A percentile compares a stretch with the other conserved stretches of the same genome.
phyloP scores from a whole-genome alignment of 1,140 invertebrate species.

The Stegodyphus dumicola region DNA sequence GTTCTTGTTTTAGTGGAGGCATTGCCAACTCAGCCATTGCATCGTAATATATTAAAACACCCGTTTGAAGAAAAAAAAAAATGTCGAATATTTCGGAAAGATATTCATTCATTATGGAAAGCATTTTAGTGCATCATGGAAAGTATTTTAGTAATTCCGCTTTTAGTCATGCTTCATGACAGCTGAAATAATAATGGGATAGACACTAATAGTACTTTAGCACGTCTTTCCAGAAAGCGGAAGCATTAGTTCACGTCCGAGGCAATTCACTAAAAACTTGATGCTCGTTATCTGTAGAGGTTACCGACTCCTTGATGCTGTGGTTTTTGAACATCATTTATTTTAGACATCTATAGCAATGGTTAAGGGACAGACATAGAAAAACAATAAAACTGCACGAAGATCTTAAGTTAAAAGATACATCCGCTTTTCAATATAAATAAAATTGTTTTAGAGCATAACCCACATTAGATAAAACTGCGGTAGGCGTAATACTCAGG shows the following conservation, averaged over 20 bases:
- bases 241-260: background rate
- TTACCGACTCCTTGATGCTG: background rate
- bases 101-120: background rate
- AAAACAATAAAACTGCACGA: background rate
- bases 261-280: background rate
- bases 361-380: background rate
- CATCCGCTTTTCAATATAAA: no score
- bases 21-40: no score
- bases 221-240: background rate
- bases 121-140: background rate
- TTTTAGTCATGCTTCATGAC: conserved; percentile 17
- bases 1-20: no score
- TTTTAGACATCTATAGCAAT: no score
- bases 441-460: no score
- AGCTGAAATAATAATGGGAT: conserved; percentile 1
- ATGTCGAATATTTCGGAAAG: no score
- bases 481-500: no score
- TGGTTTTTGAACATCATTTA: background rate
- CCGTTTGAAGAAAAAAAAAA: no score
- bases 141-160: background rate
- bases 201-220: conserved; percentile 1
- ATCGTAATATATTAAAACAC: no score
- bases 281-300: background rate
- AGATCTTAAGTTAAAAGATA: no score
- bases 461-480: no score